Conservation (phyloP, 2,113 vertebrate species). For the Machaerirhynchus nigripectus region DNA sequence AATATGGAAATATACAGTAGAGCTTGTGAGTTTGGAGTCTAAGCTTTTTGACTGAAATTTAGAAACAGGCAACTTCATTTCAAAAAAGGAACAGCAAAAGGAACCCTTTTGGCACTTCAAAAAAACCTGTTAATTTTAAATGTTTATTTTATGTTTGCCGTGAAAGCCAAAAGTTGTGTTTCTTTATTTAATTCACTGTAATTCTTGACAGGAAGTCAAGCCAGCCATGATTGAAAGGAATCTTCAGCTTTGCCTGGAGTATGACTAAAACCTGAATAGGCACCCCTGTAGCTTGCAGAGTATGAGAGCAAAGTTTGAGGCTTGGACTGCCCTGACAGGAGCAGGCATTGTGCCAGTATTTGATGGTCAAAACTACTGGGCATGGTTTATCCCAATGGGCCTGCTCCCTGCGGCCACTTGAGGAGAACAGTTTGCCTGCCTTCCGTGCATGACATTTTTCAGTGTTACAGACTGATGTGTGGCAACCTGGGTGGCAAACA, state of each 20-base stretch:
- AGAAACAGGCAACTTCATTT: neutral
- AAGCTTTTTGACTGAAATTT: neutral
- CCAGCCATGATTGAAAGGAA: neutral
- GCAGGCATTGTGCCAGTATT: neutral
- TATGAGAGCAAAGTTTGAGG: neutral
- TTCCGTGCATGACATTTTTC: neutral
- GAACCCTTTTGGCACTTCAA: neutral
- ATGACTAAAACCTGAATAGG: neutral
- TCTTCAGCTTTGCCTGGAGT: neutral
- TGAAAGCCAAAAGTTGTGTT: neutral
- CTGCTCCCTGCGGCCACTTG: neutral
- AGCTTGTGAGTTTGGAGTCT: neutral
- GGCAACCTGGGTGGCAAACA: neutral
- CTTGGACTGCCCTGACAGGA: neutral
- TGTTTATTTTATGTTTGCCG: neutral
- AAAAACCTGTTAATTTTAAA: neutral
- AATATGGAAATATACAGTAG: neutral
- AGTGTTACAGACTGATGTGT: neutral
- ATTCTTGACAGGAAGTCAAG: neutral
- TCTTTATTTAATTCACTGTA: neutral
- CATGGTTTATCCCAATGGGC: neutral
- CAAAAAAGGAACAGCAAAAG: neutral
- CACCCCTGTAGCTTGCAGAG: neutral
- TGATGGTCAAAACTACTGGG: neutral
- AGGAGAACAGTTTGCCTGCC: neutral